phyloP scores from a whole-genome alignment of 2,888 invertebrate species.

The Brachylomia viminalis region DNA sequence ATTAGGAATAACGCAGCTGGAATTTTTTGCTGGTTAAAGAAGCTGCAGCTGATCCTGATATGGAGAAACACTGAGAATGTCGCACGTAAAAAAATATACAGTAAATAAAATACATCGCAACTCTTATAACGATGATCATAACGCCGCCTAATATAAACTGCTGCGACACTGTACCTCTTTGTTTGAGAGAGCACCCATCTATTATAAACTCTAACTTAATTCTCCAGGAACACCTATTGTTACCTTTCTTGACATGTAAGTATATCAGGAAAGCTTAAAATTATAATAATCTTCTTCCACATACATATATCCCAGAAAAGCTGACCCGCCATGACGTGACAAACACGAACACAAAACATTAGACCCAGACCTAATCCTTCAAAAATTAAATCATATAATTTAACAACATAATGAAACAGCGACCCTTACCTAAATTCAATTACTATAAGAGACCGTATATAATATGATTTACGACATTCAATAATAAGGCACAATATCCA shows the following conservation, averaged over 20 bases:
- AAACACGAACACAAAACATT: constrained; percentile 31
- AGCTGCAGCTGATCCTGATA: not conserved
- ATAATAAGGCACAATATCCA: constrained; percentile 82
- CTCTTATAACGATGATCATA: not conserved
- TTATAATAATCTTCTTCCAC: not conserved
- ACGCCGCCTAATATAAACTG: not conserved
- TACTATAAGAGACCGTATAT: constrained; percentile 67
- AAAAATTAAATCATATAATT: constrained; percentile 60
- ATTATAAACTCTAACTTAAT: not conserved
- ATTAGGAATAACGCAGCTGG: not conserved
- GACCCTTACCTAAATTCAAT: constrained; percentile 66
- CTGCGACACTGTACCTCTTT: not conserved
- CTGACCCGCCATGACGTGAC: constrained; percentile 13
- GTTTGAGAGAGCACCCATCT: not conserved
- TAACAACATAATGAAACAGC: constrained; percentile 62
- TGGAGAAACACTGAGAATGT: not conserved
- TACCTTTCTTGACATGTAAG: not conserved
- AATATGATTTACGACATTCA: constrained; percentile 81
- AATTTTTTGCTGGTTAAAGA: not conserved
- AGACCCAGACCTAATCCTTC: constrained; percentile 45
- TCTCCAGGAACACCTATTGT: not conserved
- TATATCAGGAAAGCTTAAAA: not conserved
- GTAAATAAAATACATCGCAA: not conserved
- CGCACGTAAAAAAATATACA: not conserved
- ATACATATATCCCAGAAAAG: not conserved